Percentiles rank a stretch among this genome's conserved stretches.
Conservation (phyloP, 2,888 invertebrate genomes). For the Smittia aterrima region DNA sequence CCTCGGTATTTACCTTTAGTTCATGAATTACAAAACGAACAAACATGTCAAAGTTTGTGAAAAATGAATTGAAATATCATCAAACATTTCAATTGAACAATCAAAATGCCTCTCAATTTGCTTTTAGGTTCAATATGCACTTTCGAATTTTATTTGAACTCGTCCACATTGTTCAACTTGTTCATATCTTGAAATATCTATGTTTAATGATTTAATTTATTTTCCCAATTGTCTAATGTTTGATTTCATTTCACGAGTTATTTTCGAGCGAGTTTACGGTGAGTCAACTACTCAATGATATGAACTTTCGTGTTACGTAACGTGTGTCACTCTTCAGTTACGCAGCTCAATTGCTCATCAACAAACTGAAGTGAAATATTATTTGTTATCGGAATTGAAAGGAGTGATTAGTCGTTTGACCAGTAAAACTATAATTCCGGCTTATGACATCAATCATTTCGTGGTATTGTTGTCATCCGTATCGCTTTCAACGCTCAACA, state of each 20-base stretch:
- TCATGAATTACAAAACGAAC: too few species aligned
- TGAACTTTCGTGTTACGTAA: not conserved
- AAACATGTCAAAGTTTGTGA: too few species aligned
- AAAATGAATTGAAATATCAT: too few species aligned
- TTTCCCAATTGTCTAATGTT: not conserved
- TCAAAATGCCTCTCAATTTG: too few species aligned
- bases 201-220: not conserved
- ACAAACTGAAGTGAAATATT: not conserved
- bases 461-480: not conserved
- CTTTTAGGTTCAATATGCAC: too few species aligned
- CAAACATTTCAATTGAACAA: too few species aligned
- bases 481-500: not conserved
- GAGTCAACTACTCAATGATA: not conserved
- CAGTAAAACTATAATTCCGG: not conserved
- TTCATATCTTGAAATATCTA: too few species aligned
- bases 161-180: too few species aligned
- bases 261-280: not conserved
- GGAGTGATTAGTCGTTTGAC: not conserved
- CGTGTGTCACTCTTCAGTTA: not conserved
- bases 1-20: too few species aligned
- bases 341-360: too few species aligned
- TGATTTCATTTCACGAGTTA: not conserved
- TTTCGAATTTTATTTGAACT: too few species aligned
- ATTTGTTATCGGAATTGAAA: not conserved
- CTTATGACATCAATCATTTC: conserved; percentile 2